A percentile compares a stretch with the other conserved stretches of the same genome.
Conservation (phyloP, 2,113 vertebrate genomes). For the Dinomys branickii region DNA sequence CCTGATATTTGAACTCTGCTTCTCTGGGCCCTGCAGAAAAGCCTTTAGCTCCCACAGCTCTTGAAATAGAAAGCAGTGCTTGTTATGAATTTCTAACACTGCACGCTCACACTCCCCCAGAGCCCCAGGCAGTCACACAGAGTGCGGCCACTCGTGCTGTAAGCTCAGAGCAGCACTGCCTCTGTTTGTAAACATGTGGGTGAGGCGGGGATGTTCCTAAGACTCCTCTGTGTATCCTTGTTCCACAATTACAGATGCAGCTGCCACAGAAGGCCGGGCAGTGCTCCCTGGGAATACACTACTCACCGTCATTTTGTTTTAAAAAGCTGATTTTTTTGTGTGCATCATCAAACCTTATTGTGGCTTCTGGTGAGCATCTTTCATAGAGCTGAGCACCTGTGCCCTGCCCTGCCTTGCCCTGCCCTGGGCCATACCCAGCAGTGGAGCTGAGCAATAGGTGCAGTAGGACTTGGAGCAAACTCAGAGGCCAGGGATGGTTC, state of each 20-base stretch:
- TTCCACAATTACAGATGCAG: slow-evolving; percentile 88
- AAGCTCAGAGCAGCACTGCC: slow-evolving; percentile 84
- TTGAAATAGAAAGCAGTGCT: slow-evolving; percentile 88
- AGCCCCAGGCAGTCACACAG: slow-evolving; percentile 86
- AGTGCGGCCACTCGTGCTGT: slow-evolving; percentile 83
- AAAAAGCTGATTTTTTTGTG: slow-evolving; percentile 84
- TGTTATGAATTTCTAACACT: slow-evolving; percentile 93
- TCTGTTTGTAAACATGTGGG: slow-evolving; percentile 92
- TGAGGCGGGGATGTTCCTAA: slow-evolving; percentile 88
- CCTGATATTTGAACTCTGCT: slow-evolving; percentile 90
- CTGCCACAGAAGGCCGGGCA: slow-evolving; percentile 84
- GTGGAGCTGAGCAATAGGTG: not conserved
- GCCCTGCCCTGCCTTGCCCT: slow-evolving; percentile 31
- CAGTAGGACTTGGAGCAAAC: not conserved
- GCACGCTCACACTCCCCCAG: slow-evolving; percentile 80
- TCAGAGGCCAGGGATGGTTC: slow-evolving; percentile 85
- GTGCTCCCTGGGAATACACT: slow-evolving; percentile 87
- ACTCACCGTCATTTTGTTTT: slow-evolving; percentile 88
- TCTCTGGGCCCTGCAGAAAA: slow-evolving; percentile 89
- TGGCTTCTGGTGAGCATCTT: slow-evolving; percentile 52
- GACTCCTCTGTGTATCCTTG: slow-evolving; percentile 88
- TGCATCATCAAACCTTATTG: slow-evolving; percentile 72
- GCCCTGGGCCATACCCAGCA: slow-evolving; percentile 6
- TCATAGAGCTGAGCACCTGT: not conserved
- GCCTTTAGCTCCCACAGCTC: slow-evolving; percentile 88